These are phyloP conservation scores for Macroramphosus scolopax DNA, from an alignment of 2,797 vertebrate genomes.

Conservation along the genomic window DNA sequence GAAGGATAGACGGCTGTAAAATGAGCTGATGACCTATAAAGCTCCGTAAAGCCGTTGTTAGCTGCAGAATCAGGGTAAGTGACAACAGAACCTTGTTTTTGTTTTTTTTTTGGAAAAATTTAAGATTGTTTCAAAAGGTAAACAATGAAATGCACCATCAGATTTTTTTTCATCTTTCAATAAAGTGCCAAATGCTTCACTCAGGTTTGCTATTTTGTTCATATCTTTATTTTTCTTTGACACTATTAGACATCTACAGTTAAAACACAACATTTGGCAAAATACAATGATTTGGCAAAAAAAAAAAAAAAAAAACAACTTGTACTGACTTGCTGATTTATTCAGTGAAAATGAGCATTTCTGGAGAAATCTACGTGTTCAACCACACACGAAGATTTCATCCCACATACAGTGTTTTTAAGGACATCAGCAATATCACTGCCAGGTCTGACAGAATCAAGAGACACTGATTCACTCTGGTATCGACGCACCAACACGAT, in stretches of 20 bases:
- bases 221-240: slow-evolving; percentile 77
- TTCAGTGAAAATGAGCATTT: slow-evolving; percentile 52
- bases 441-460: slow-evolving; percentile 37
- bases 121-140: neutral
- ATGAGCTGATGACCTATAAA: too few relatives aligned
- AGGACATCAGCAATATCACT: slow-evolving; percentile 24
- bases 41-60: too few relatives aligned
- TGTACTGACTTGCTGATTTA: slow-evolving; percentile 55
- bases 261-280: slow-evolving; percentile 82
- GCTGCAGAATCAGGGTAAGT: neutral
- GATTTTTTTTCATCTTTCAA: neutral
- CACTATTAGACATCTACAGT: slow-evolving; percentile 79
- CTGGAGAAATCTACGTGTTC: slow-evolving; percentile 34
- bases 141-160: neutral
- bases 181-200: neutral
- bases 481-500: slow-evolving; percentile 34
- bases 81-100: neutral
- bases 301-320: slow-evolving; percentile 12
- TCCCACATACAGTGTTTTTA: slow-evolving; percentile 41
- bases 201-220: slow-evolving; percentile 44
- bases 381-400: slow-evolving; percentile 55
- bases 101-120: neutral
- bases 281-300: slow-evolving; percentile 80
- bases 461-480: slow-evolving; percentile 39
- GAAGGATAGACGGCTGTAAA: too few relatives aligned